phyloP scores from a whole-genome alignment of 1,140 invertebrate species.

The Sitophilus oryzae region DNA sequence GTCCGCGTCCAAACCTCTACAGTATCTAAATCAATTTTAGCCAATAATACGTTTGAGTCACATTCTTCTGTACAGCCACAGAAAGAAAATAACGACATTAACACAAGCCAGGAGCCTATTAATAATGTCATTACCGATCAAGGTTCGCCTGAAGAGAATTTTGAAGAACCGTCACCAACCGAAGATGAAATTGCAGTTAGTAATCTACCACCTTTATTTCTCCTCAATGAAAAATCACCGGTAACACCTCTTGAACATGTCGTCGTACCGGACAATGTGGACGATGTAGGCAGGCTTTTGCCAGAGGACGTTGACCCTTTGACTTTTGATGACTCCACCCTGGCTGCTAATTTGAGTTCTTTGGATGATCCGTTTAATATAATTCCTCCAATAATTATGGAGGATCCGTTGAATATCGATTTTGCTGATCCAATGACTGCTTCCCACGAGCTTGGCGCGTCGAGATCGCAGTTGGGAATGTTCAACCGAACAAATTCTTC shows the following conservation, averaged over 20 bases:
- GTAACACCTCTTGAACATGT: slow-evolving; percentile 12
- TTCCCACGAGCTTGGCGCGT: neutral
- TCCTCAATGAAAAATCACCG: neutral
- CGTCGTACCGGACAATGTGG: slow-evolving; percentile 1
- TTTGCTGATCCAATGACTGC: neutral
- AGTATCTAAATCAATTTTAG: neutral
- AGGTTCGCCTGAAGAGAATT: no score
- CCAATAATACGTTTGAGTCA: no score
- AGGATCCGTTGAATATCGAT: slow-evolving; percentile 4
- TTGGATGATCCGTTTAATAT: slow-evolving; percentile 10
- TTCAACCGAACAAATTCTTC: no score
- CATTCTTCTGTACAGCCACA: no score
- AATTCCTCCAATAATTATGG: slow-evolving; percentile 4
- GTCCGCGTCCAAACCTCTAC: slow-evolving; percentile 5
- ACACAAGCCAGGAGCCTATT: no score
- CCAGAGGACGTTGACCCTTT: slow-evolving; percentile 17
- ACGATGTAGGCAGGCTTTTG: neutral
- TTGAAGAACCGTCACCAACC: no score
- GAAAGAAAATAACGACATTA: no score
- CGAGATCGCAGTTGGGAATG: slow-evolving; percentile 8
- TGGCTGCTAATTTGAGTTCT: neutral
- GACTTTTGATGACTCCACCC: slow-evolving; percentile 3
- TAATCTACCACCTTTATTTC: slow-evolving; percentile 6
- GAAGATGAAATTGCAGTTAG: no score
- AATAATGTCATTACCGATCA: no score